These are phyloP conservation scores for Cerceris rybyensis DNA, from an alignment of 2,888 invertebrate genomes.

Conservation along the genomic window DNA sequence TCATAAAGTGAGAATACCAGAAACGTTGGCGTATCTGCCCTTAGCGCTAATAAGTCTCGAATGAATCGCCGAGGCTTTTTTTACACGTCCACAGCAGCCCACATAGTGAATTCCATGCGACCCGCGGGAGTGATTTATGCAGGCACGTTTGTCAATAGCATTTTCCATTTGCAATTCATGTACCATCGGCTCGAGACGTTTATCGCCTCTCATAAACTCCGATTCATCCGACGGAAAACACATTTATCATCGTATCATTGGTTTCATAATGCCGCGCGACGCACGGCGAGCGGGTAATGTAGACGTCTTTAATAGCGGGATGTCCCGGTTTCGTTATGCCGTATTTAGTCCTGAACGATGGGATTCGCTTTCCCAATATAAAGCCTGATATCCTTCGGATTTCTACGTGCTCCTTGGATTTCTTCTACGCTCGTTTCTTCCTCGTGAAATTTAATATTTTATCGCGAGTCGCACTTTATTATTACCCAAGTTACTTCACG, in stretches of 20 bases:
- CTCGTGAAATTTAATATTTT: constrained; percentile 3
- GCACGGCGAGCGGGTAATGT: constrained; percentile 22
- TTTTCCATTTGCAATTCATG: constrained; percentile 74
- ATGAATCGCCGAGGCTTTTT: constrained; percentile 11
- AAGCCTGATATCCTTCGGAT: constrained; percentile 19
- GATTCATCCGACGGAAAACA: constrained; percentile 56
- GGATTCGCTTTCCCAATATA: constrained; percentile 17
- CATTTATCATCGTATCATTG: constrained; percentile 69
- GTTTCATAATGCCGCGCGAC: constrained; percentile 64
- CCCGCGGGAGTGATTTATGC: constrained; percentile 56
- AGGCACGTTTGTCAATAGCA: constrained; percentile 60
- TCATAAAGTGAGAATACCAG: too few relatives aligned
- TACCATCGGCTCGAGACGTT: constrained; percentile 66
- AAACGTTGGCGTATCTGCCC: too few relatives aligned
- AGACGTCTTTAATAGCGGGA: constrained; percentile 50
- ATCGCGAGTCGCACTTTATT: constrained; percentile 8
- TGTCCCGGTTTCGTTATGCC: constrained; percentile 55
- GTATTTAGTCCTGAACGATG: constrained; percentile 37
- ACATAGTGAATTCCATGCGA: constrained; percentile 50
- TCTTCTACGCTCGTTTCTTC: background rate
- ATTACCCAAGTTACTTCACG: background rate
- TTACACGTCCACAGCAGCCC: constrained; percentile 33
- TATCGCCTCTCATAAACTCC: constrained; percentile 73
- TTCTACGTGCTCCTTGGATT: background rate
- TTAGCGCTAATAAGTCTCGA: background rate